Percentiles rank a stretch among this genome's conserved stretches.
These are phyloP conservation scores for Meloidogyne hapla DNA, from an alignment of 1,140 invertebrate genomes.

Conservation along the genomic window DNA sequence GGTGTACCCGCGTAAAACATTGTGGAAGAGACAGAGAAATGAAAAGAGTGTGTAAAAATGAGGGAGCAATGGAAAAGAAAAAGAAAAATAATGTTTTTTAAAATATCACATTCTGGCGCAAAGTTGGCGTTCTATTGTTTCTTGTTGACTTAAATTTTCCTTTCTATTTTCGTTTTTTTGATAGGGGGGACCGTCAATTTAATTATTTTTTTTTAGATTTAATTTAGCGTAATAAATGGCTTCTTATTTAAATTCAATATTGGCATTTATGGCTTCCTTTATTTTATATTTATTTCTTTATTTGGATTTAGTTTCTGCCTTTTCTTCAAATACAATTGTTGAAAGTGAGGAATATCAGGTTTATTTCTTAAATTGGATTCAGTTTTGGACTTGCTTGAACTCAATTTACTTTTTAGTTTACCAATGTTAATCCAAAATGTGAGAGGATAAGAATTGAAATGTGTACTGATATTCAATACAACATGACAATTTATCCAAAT, in stretches of 20 bases:
- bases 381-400: too few species aligned
- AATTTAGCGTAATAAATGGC: background rate
- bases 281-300: slow-evolving; percentile 17
- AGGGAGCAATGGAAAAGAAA: background rate
- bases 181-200: too few species aligned
- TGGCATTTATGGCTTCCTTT: background rate
- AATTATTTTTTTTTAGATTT: too few species aligned
- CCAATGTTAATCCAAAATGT: slow-evolving; percentile 72
- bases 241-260: background rate
- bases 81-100: background rate
- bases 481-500: slow-evolving; percentile 93
- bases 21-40: too few species aligned
- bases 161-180: too few species aligned
- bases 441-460: slow-evolving; percentile 87
- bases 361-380: slow-evolving; percentile 20
- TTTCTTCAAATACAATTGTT: background rate
- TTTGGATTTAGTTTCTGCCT: background rate
- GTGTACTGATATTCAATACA: slow-evolving; percentile 87
- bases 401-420: slow-evolving; percentile 34
- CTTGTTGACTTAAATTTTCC: too few species aligned
- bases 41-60: too few species aligned
- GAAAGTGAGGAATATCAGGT: slow-evolving; percentile 39
- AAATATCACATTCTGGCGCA: too few species aligned
- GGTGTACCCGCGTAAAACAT: too few species aligned
- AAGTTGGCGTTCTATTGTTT: too few species aligned